phyloP scores from a whole-genome alignment of 1,140 invertebrate genomes.

The Camponotus floridanus region DNA sequence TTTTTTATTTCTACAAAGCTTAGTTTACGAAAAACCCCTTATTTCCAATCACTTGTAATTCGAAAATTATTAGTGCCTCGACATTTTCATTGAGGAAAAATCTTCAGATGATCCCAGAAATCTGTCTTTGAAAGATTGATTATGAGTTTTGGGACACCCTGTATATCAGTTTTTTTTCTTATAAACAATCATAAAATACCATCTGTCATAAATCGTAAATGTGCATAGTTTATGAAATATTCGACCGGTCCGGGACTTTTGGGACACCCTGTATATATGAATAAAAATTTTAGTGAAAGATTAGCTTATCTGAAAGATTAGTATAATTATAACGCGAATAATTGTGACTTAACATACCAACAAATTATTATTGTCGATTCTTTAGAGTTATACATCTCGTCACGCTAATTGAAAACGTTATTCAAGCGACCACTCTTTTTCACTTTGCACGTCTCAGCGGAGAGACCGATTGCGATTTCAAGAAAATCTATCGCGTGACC shows the following conservation, averaged over 20 bases:
- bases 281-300: neutral
- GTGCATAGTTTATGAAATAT: no score
- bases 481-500: constrained; percentile 40
- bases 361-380: neutral
- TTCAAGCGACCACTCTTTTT: neutral
- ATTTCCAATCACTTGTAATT: no score
- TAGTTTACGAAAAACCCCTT: no score
- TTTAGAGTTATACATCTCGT: constrained; percentile 14
- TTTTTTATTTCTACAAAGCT: no score
- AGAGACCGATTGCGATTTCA: neutral
- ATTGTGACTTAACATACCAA: constrained; percentile 58
- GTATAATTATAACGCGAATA: neutral
- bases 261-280: no score
- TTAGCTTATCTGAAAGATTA: neutral
- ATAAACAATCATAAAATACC: neutral
- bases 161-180: neutral
- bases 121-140: no score
- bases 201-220: constrained; percentile 11
- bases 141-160: no score
- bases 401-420: neutral
- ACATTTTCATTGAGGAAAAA: no score
- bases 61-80: no score
- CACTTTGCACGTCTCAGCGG: neutral
- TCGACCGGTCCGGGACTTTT: no score
- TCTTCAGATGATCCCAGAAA: no score